Percentiles rank a stretch among this genome's conserved stretches.
Conservation (phyloP, 2,797 vertebrate genomes). For the Meriones psammophilus region DNA sequence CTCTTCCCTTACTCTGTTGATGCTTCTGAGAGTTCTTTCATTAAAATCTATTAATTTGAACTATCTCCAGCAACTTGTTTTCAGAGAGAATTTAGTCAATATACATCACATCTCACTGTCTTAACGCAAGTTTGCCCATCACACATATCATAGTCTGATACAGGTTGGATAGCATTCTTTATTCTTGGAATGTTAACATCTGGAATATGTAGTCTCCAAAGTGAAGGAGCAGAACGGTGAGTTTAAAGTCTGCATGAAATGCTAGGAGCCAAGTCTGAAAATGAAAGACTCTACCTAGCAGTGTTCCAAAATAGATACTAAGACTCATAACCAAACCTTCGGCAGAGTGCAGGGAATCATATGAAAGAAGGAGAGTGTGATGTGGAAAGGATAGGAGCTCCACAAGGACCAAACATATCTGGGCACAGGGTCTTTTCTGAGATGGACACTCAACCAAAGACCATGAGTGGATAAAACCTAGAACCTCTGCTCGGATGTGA, state of each 20-base stretch:
- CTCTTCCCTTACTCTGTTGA: not conserved
- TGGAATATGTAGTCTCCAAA: not conserved
- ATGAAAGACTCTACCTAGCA: too few species aligned
- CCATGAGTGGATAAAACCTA: too few species aligned
- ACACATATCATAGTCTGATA: not conserved
- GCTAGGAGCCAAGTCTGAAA: not conserved
- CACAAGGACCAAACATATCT: too few species aligned
- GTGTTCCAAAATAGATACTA: too few species aligned
- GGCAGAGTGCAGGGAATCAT: too few species aligned
- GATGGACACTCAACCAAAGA: too few species aligned
- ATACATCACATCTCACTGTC: not conserved
- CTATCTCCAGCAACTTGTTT: constrained; percentile 24
- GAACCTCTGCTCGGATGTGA: too few species aligned
- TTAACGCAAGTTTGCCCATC: constrained; percentile 2
- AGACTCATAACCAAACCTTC: too few species aligned
- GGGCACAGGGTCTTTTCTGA: too few species aligned
- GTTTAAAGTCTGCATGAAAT: not conserved
- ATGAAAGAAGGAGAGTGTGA: too few species aligned
- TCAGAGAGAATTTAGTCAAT: not conserved
- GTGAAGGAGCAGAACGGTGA: not conserved
- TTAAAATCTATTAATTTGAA: constrained; percentile 39
- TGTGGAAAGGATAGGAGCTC: too few species aligned
- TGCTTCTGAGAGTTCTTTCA: constrained; percentile 28
- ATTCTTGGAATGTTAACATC: not conserved
- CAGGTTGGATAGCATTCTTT: not conserved